Base-by-base conservation (phyloP, 2,888 invertebrate species). In the Stenichneumon culpator region DNA sequence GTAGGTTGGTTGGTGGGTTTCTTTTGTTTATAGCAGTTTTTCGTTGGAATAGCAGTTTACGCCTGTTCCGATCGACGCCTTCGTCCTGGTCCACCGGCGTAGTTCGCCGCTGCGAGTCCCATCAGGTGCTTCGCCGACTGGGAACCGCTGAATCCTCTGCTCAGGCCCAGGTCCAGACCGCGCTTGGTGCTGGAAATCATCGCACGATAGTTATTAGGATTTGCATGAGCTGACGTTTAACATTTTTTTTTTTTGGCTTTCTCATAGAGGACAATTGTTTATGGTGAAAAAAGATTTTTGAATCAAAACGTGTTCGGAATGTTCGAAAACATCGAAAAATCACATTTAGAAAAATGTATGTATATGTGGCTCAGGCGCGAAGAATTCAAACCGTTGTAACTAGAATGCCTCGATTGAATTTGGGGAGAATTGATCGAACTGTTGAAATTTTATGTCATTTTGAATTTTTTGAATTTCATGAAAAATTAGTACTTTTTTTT, bases 121-220 rank as follows among this genome's bases (percentile, higher is more conserved):
- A 98, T 97, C 91, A 98, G 96, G 93, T 98, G 98, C 94, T 98
- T 98, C 91, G 98, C 98, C 86, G 98, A 97, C 90, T 98, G 97
- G 39, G 97, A 97, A 0, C 98, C 98, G 63, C 98, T 98, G 94
- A 97, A 98, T 32, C 98, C 98, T 73, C 98, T 97, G 90, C 96
- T 97, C 81, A 98, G 95, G 0, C 98, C 98, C 89, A 98, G 95
- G 93, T 98, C 98, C 86, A 98, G 95, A 50, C 97, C 98, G 28
- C 98, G 96, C 94, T 98, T 98, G 88, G 96, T 96, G 93, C 98
- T 98, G 95, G 3, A 5, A 88, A 90, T 47, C 32, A 60, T 57
- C 16, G n/a, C 25, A 57, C 54, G 28, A 63, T 52, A 52, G 14
- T 52, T 11, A 72, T 68, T 57, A 65, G 63, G 65, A 86, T 25